Percentiles rank a stretch among this genome's conserved stretches.
These are phyloP conservation scores for Eleginops maclovinus DNA, from an alignment of 2,113 vertebrate genomes.

Conservation along the genomic window DNA sequence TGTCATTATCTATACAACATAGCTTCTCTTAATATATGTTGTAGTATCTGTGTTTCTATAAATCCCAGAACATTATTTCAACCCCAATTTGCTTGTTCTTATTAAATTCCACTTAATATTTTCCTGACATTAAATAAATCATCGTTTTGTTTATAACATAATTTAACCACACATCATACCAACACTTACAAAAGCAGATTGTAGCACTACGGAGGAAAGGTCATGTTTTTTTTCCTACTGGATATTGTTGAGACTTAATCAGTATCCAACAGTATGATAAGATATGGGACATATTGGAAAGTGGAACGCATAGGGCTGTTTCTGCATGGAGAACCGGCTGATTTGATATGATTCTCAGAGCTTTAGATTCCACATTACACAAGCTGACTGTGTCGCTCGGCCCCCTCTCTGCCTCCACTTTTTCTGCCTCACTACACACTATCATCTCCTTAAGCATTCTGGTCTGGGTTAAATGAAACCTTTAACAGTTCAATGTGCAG, in stretches of 20 bases:
- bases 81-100: too few relatives aligned
- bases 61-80: background rate
- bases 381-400: conserved; percentile 56
- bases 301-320: conserved; percentile 34
- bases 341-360: conserved; percentile 66
- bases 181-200: background rate
- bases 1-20: conserved; percentile 2
- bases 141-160: background rate
- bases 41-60: background rate
- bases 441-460: conserved; percentile 82
- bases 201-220: background rate
- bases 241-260: background rate
- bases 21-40: conserved; percentile 1
- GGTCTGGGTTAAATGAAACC: conserved; percentile 83
- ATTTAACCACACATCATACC: background rate
- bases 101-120: conserved; percentile 20
- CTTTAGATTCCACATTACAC: conserved; percentile 64
- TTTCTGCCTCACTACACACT: conserved; percentile 78
- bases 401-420: conserved; percentile 60
- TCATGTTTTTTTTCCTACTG: background rate
- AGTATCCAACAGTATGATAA: background rate
- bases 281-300: background rate
- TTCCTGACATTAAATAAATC: conserved; percentile 29
- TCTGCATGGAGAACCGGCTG: conserved; percentile 52
- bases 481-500: conserved; percentile 83